Percentiles rank a stretch among this genome's conserved stretches.
Evolutionary conservation across 2,888 invertebrate genomes (phyloP).

Genomic region (Hemicrepidius hirtus): DNA sequence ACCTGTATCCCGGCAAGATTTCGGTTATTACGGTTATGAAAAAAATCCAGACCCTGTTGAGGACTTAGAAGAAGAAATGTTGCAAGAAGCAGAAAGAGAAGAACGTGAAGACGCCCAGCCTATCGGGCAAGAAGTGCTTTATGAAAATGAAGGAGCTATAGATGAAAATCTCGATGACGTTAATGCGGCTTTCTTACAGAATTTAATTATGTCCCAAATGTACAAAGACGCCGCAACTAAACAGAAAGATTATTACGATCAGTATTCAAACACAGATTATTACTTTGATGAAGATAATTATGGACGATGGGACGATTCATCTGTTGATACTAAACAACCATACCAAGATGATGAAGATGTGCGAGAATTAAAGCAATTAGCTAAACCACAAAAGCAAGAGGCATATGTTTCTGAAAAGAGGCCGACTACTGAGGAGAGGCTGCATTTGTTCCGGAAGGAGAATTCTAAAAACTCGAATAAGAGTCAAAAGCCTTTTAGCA

Average conservation of each 20-base stretch:
- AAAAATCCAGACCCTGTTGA: constrained; percentile 71
- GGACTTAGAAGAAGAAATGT: constrained; percentile 76
- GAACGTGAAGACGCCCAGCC: constrained; percentile 75
- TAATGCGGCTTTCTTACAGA: constrained; percentile 80
- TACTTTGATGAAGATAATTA: constrained; percentile 65
- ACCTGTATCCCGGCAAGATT: constrained; percentile 65
- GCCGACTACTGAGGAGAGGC: constrained; percentile 56
- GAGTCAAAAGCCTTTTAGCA: constrained; percentile 69
- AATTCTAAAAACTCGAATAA: constrained; percentile 61
- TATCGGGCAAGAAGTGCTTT: constrained; percentile 81
- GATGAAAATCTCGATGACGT: constrained; percentile 69
- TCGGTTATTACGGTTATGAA: constrained; percentile 71
- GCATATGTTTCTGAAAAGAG: constrained; percentile 40
- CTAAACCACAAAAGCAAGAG: constrained; percentile 69
- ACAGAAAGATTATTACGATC: constrained; percentile 57
- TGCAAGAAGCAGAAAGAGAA: constrained; percentile 78
- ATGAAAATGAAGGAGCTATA: constrained; percentile 73
- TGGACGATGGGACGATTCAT: constrained; percentile 60
- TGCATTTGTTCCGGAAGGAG: constrained; percentile 60
- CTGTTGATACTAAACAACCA: constrained; percentile 46
- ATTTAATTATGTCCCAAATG: constrained; percentile 80
- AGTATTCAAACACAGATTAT: constrained; percentile 57
- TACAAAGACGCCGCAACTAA: constrained; percentile 74
- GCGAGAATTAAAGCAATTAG: constrained; percentile 78
- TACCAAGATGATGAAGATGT: constrained; percentile 80